Evolutionary conservation across 2,797 vertebrate genomes (phyloP), one percentile per base, ranked within the genome.

Genomic region (Chaenodraco wilsoni): DNA sequence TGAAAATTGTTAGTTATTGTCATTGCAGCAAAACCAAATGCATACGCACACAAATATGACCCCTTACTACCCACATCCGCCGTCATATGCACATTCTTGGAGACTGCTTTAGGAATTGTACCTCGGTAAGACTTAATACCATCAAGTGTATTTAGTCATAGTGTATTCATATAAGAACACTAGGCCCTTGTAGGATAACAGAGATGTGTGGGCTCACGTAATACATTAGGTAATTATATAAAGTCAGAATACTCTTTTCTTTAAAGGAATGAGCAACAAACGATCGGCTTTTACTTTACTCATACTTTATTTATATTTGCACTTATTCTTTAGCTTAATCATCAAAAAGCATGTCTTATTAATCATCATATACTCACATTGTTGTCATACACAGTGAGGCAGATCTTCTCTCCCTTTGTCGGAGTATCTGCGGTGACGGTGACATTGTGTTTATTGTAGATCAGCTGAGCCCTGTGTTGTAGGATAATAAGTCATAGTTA

Each of bases 361-460:
- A 17, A 23, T 56, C 15, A 2, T 21, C 15, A 15, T 3, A 23
- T 2, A 55, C 76, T 72, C 52, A 86, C 84, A 75, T 62, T 21
- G 12, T 87, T 19, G 0, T 1, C 55, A 16, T 54, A 50, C 60
- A 94, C 81, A 0, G 44, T 23, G 49, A 95, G 80, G 48, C 66
- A 72, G 56, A 96, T 93, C 10, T 41, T 82, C 7, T 93, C 95
- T 0, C 89, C 57, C 3, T 1, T 27, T 11, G 46, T 9, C 33
- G 82, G 73, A 0, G 72, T 62, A 0, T 87, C 54, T 0, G 93
- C 95, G 72, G 63, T 5, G 5, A 97, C 88, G 2, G 59, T 82
- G 12, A 97, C 77, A 0, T 88, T 91, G 0, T 91, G 75, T 72
- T 94, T 92, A 72, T 87, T 88, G 0, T 85, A 31, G 33, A 88